Conservation (phyloP, 1,140 invertebrate genomes). For the Drosophila virilis region DNA sequence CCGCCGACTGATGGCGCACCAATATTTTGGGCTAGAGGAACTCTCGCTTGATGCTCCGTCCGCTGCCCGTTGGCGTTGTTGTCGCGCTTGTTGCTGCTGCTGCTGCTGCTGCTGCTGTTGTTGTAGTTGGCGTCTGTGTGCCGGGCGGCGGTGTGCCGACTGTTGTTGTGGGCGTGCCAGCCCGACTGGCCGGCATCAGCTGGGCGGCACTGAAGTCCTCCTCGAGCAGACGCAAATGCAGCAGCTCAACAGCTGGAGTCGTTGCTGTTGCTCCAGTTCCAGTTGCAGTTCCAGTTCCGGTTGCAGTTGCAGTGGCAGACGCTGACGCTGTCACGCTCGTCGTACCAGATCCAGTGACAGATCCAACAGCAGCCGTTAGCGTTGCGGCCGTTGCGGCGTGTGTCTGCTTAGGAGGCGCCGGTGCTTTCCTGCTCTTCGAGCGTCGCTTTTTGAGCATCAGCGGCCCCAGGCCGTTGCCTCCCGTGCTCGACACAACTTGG, state of each 20-base stretch:
- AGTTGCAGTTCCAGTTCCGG: background rate
- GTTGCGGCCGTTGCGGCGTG: constrained; percentile 62
- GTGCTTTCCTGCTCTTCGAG: constrained; percentile 89
- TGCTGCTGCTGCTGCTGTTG: constrained; percentile 24
- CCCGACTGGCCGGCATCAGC: constrained; percentile 2
- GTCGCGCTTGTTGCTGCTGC: constrained; percentile 34
- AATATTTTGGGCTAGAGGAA: constrained; percentile 84
- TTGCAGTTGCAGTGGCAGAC: background rate
- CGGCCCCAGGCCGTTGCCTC: constrained; percentile 87
- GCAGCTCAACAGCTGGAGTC: constrained; percentile 37
- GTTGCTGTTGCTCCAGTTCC: constrained; percentile 25
- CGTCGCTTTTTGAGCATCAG: constrained; percentile 88
- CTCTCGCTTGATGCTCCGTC: constrained; percentile 66
- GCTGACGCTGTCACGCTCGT: constrained; percentile 65
- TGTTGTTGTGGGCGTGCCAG: constrained; percentile 28
- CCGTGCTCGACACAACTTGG: constrained; percentile 83
- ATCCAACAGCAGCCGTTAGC: constrained; percentile 38
- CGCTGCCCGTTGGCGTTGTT: constrained; percentile 61
- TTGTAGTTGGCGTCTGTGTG: constrained; percentile 25
- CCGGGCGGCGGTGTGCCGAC: constrained; percentile 23
- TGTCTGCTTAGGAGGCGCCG: constrained; percentile 86
- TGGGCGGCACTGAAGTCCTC: constrained; percentile 69
- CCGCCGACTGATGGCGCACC: constrained; percentile 69
- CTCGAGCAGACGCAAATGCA: constrained; percentile 79
- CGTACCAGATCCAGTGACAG: constrained; percentile 68